These are phyloP conservation scores for Lepidurus packardi DNA, from an alignment of 1,140 invertebrate genomes.

Conservation along the genomic window DNA sequence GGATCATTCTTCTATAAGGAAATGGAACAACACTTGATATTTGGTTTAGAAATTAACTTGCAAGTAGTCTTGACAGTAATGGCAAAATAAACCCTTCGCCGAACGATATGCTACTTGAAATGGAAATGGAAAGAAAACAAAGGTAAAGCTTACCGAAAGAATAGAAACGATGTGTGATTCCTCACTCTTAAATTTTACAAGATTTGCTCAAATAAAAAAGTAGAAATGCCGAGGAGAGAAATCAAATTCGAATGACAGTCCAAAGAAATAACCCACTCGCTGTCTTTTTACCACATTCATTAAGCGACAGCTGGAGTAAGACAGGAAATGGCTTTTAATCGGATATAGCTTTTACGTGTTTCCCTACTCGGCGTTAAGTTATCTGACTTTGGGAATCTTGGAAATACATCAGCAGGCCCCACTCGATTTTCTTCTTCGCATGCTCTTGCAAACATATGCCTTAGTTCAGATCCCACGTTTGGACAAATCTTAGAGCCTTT, in stretches of 20 bases:
- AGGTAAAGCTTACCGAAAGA: too few species aligned
- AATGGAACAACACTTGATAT: not conserved
- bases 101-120: not conserved
- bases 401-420: not conserved
- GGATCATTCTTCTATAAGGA: not conserved
- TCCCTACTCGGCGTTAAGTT: not conserved
- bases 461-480: not conserved
- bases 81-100: not conserved
- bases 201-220: too few species aligned
- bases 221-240: too few species aligned
- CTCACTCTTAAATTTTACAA: too few species aligned
- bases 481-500: not conserved
- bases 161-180: too few species aligned
- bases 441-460: not conserved
- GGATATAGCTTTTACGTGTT: constrained; percentile 11
- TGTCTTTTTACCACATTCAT: constrained; percentile 7
- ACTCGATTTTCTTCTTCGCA: not conserved
- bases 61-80: not conserved
- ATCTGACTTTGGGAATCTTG: not conserved
- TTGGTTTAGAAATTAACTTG: not conserved
- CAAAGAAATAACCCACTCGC: not conserved
- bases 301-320: constrained; percentile 6
- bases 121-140: too few species aligned
- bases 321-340: constrained; percentile 8
- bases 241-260: too few species aligned